A percentile compares a stretch with the other conserved stretches of the same genome.
These are phyloP conservation scores for Muscicapa adusta DNA, from an alignment of 2,113 vertebrate genomes.

Conservation along the genomic window DNA sequence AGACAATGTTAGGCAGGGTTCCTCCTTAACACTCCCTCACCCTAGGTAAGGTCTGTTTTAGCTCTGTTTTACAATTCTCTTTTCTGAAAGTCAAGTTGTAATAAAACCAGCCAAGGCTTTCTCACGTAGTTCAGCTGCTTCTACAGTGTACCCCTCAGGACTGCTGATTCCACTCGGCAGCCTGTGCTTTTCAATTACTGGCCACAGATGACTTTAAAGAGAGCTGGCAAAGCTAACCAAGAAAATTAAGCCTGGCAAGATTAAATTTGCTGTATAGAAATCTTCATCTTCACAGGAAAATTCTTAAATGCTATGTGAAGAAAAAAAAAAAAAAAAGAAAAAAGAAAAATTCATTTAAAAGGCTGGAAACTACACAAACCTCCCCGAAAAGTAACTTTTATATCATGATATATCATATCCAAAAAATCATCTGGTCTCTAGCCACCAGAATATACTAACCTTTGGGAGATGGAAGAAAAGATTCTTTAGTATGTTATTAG, in stretches of 20 bases:
- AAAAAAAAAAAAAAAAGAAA: not conserved
- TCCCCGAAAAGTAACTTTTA: not conserved
- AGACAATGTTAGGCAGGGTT: fast-evolving
- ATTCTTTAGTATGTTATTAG: not conserved
- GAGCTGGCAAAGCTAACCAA: not conserved
- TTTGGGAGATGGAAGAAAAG: not conserved
- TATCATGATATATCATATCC: not conserved
- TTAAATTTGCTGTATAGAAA: slow-evolving; percentile 5
- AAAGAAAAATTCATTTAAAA: not conserved
- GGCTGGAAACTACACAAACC: not conserved
- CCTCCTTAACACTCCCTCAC: not conserved
- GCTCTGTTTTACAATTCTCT: not conserved
- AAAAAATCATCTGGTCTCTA: not conserved
- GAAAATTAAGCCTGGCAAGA: slow-evolving; percentile 6
- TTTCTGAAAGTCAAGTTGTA: not conserved
- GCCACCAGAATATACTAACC: not conserved
- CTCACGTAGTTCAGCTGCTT: not conserved
- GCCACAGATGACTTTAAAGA: not conserved
- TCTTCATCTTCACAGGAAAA: not conserved
- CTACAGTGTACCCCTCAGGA: not conserved
- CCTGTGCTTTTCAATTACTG: slow-evolving; percentile 9
- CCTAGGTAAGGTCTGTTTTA: not conserved
- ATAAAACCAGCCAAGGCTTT: not conserved
- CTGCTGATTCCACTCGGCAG: not conserved
- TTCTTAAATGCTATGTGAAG: not conserved